Evolutionary conservation across 1,140 invertebrate species (phyloP).

Genomic region (Globodera ellingtonae): DNA sequence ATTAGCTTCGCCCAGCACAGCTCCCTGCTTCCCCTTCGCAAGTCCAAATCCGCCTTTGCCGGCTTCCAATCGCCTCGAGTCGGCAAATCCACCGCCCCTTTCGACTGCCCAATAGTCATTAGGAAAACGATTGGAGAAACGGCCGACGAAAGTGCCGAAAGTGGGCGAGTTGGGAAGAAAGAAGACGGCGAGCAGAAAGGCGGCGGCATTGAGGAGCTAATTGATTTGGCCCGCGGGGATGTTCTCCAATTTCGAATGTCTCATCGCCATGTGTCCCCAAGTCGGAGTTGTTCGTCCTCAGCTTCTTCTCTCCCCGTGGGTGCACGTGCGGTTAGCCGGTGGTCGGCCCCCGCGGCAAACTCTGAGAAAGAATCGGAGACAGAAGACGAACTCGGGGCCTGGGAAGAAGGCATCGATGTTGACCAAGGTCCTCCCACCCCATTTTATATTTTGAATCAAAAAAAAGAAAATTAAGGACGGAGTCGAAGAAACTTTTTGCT

Average conservation of each 20-base stretch:
- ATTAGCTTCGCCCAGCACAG: conserved; percentile 21
- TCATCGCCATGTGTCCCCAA: not conserved
- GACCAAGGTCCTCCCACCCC: not conserved
- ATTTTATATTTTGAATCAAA: not conserved
- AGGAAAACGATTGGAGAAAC: not conserved
- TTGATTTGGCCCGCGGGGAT: conserved; percentile 10
- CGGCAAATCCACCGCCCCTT: not conserved
- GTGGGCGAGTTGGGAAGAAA: not conserved
- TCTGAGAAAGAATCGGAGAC: conserved; percentile 4
- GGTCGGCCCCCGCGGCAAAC: conserved; percentile 15
- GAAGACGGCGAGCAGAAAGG: not conserved
- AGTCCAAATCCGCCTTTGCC: conserved; percentile 43
- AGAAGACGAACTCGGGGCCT: not conserved
- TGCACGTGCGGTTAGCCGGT: conserved; percentile 1
- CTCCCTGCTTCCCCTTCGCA: conserved; percentile 41
- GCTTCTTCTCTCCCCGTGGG: not conserved
- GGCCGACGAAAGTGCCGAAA: conserved; percentile 2
- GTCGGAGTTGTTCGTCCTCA: not conserved
- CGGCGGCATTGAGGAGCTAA: conserved; percentile 2
- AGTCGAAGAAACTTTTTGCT: not conserved
- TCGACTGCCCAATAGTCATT: not conserved
- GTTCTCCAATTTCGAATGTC: conserved; percentile 14
- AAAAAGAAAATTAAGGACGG: conserved; percentile 6
- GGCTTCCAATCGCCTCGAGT: conserved; percentile 12
- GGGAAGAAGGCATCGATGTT: not conserved